These are phyloP conservation scores for Linurgus olivaceus DNA, from an alignment of 2,797 vertebrate species.

Conservation along the genomic window DNA sequence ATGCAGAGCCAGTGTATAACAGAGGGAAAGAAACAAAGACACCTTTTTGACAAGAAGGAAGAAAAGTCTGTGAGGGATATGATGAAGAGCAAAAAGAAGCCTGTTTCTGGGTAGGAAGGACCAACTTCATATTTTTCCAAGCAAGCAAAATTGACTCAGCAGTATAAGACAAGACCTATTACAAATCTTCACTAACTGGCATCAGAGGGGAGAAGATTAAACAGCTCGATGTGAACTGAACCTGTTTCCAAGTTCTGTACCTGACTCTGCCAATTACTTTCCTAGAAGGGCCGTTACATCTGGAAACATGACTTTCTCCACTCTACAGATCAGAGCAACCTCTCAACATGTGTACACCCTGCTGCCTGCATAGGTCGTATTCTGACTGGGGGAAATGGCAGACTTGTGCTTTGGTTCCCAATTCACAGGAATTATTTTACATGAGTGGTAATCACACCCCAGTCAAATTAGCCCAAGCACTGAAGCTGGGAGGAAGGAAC, in stretches of 20 bases:
- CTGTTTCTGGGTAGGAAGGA: neutral
- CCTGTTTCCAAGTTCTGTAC: neutral
- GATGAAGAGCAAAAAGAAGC: neutral
- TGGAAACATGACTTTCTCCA: neutral
- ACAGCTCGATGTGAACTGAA: neutral
- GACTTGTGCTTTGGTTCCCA: neutral
- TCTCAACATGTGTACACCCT: accelerated
- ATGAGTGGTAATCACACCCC: neutral
- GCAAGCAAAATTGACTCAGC: neutral
- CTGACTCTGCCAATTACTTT: neutral
- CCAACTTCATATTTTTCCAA: neutral
- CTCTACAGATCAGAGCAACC: neutral
- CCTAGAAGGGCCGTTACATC: neutral
- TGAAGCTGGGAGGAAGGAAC: neutral
- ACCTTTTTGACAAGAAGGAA: neutral
- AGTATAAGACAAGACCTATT: neutral
- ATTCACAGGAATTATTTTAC: neutral
- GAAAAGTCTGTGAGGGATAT: neutral
- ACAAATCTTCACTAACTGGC: neutral
- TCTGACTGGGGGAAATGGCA: neutral
- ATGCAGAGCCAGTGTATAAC: accelerated
- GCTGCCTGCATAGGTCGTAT: neutral
- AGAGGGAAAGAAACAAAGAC: neutral
- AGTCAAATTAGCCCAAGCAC: neutral
- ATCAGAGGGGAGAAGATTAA: neutral